phyloP scores from a whole-genome alignment of 2,888 invertebrate genomes.

The Ectemnius lituratus region DNA sequence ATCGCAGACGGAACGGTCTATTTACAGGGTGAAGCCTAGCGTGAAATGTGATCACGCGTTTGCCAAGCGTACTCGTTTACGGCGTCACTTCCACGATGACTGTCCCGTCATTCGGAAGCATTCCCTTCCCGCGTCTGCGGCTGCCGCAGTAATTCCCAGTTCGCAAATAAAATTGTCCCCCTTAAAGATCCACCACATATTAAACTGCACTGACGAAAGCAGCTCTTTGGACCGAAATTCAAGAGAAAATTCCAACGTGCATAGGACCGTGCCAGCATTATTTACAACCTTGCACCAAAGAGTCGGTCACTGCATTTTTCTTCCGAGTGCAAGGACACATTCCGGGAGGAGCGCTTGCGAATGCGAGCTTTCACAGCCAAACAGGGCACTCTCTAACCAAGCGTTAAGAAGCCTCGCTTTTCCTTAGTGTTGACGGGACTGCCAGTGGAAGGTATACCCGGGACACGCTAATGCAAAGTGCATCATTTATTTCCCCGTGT shows the following conservation, averaged over 20 bases:
- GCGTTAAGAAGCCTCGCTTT: constrained; percentile 7
- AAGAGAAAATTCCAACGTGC: neutral
- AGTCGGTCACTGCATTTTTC: constrained; percentile 5
- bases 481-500: constrained; percentile 45
- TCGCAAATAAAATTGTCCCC: no score
- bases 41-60: constrained; percentile 38
- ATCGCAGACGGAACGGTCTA: constrained; percentile 16
- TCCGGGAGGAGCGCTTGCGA: neutral
- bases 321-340: neutral
- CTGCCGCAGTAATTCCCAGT: no score
- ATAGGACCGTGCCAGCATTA: neutral
- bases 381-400: constrained; percentile 42
- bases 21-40: constrained; percentile 22
- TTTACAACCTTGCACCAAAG: neutral
- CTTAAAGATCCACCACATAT: no score
- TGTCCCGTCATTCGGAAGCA: constrained; percentile 23
- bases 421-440: constrained; percentile 8
- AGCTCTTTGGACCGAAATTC: no score
- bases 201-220: no score
- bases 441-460: constrained; percentile 33
- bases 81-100: constrained; percentile 26
- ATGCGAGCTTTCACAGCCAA: constrained; percentile 39
- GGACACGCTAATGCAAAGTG: constrained; percentile 51
- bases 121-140: constrained; percentile 1
- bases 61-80: constrained; percentile 37